Base-by-base conservation (phyloP, 2,113 vertebrate genomes). In the Setophaga petechia region DNA sequence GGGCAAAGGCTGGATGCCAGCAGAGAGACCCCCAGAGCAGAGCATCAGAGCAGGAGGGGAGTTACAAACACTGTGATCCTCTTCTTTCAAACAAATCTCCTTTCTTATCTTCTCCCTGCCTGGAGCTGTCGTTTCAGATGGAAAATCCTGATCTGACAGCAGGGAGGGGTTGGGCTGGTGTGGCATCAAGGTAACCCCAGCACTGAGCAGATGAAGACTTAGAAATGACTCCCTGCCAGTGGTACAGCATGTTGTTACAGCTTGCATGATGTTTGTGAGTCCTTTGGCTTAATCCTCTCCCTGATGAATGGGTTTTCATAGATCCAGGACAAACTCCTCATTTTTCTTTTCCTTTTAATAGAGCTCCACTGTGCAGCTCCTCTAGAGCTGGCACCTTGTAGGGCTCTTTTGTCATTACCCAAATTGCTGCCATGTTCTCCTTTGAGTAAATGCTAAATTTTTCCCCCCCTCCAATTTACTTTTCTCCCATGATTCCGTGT, bases 311-410 rank as follows among this genome's bases (percentile, higher is more conserved):
- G 80, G 59, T 91, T 91, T 79, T 89, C 82, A 94, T 54, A 89
- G 87, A 93, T 78, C 62, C 87, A 85, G 75, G 75, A 89, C 82
- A 93, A 96, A 95, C 52, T 84, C 89, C 35, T 93, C 66, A 72
- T 94, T 95, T 95, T 94, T 95, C 84, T 93, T 84, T 67, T 28
- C 66, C 24, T 84, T 84, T 84, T 91, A 91, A 85, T 44, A 79
- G 89, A 80, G 67, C 47, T 77, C 49, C 19, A 21, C 43, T 9
- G 49, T n/a, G 23, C 71, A 82, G 69, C 84, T 93, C 49, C 71
- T 89, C 74, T 22, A 58, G 87, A 87, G 54, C 78, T 65, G 35
- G 78, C 74, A 79, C 62, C 69, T 95, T 11, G 22, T 28, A 21
- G 78, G 67, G 81, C 37, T 90, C 15, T 30, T 75, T 27, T 93